Evolutionary conservation across 2,797 vertebrate genomes (phyloP).

Genomic region (Urophycis tenuis): DNA sequence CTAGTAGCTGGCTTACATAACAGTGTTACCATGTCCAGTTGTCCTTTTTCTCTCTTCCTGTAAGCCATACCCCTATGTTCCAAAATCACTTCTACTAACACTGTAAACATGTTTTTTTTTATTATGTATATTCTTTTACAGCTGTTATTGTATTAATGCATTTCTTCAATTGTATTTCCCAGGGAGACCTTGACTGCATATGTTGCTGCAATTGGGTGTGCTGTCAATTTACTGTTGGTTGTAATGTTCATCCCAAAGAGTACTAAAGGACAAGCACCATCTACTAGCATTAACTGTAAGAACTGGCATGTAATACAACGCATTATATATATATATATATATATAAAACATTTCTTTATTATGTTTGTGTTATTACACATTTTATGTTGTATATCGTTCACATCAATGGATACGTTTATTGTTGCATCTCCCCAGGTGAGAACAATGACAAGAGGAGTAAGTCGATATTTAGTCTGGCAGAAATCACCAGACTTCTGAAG

Average conservation of each 20-base stretch:
- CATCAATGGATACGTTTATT: not conserved
- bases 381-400: not conserved
- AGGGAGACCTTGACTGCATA: slow-evolving; percentile 72
- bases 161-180: slow-evolving; percentile 29
- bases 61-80: not conserved
- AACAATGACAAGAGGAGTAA: slow-evolving; percentile 29
- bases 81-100: not conserved
- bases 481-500: slow-evolving; percentile 78
- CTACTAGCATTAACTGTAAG: slow-evolving; percentile 62
- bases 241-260: slow-evolving; percentile 75
- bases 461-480: slow-evolving; percentile 76
- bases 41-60: not conserved
- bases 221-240: slow-evolving; percentile 72
- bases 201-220: slow-evolving; percentile 68
- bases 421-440: slow-evolving; percentile 30
- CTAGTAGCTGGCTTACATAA: too few relatives aligned
- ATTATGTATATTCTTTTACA: not conserved
- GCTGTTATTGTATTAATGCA: not conserved
- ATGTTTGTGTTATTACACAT: not conserved
- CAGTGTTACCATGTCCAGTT: not conserved
- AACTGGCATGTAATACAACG: not conserved
- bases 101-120: not conserved
- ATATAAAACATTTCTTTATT: not conserved
- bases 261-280: slow-evolving; percentile 64
- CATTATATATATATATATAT: not conserved